Percentiles rank a stretch among this genome's conserved stretches.
phyloP scores from a whole-genome alignment of 2,888 invertebrate genomes.

The Empis stercorea region DNA sequence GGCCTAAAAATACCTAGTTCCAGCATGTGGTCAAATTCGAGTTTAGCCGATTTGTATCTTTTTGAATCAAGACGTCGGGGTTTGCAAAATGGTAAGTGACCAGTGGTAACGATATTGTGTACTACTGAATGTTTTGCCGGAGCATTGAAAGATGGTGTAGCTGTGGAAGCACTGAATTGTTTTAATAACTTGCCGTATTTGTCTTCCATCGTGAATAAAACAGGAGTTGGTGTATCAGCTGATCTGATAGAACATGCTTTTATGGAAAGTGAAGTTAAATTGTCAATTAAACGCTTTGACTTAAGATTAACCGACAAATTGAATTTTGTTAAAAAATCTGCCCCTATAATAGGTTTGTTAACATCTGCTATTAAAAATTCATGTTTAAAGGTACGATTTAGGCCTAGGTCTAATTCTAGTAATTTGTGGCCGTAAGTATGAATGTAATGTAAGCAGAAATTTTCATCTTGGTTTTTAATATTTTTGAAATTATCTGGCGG shows the following conservation, averaged over 20 bases:
- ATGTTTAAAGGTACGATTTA: conserved; percentile 1
- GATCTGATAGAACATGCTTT: neutral
- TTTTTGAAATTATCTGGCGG: too few species aligned
- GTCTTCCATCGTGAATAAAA: neutral
- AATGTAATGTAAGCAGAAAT: neutral
- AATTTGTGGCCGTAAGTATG: neutral
- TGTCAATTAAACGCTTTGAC: neutral
- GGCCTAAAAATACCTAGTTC: conserved; percentile 6
- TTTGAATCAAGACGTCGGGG: neutral
- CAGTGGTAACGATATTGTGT: neutral
- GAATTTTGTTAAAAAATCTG: conserved; percentile 9
- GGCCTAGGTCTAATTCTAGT: neutral
- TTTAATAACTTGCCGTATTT: neutral
- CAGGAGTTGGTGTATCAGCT: neutral
- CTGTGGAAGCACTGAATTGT: neutral
- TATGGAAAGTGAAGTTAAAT: neutral
- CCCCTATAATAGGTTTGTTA: conserved; percentile 9
- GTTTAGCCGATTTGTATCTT: neutral
- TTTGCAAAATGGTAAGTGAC: neutral
- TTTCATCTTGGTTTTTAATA: too few species aligned
- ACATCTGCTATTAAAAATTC: conserved; percentile 8
- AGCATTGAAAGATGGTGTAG: neutral
- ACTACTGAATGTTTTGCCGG: too few species aligned
- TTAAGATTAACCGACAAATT: conserved; percentile 2
- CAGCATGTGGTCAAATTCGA: neutral